Conservation (phyloP, 2,888 invertebrate genomes). For the Callyntrura guangdongensis region DNA sequence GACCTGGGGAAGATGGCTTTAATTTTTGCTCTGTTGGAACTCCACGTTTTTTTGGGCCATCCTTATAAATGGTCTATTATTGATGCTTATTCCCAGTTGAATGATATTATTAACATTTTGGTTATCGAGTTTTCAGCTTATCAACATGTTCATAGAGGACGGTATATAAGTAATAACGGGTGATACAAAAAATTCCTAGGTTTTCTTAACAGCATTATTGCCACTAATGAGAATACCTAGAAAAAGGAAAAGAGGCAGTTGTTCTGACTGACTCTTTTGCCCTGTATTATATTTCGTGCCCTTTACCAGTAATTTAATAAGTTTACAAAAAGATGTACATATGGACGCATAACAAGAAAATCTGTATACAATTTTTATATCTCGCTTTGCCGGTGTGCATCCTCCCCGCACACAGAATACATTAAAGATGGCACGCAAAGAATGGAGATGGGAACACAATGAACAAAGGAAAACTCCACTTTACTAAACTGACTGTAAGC, state of each 20-base stretch:
- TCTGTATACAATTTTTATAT: neutral
- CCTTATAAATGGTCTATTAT: neutral
- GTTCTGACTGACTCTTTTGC: slow-evolving; percentile 1
- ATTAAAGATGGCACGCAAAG: slow-evolving; percentile 56
- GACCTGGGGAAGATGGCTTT: slow-evolving; percentile 43
- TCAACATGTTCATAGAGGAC: neutral
- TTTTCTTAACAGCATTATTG: neutral
- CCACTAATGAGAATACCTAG: slow-evolving; percentile 10
- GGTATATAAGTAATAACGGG: neutral
- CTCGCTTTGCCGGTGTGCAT: neutral
- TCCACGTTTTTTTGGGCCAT: slow-evolving; percentile 23
- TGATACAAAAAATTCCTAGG: neutral
- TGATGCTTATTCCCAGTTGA: slow-evolving; percentile 40
- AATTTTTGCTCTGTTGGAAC: slow-evolving; percentile 67
- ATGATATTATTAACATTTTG: slow-evolving; percentile 59
- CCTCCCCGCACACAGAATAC: slow-evolving; percentile 11
- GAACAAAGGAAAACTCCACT: slow-evolving; percentile 15
- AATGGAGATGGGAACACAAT: slow-evolving; percentile 58
- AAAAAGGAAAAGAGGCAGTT: neutral
- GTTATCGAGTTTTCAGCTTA: slow-evolving; percentile 9
- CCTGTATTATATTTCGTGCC: neutral
- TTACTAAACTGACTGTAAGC: slow-evolving; percentile 38
- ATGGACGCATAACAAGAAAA: neutral
- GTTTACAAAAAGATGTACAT: neutral
- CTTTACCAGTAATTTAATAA: slow-evolving; percentile 24